These are phyloP conservation scores for Dicrostonyx torquatus DNA, from an alignment of 2,797 vertebrate species.

Conservation along the genomic window DNA sequence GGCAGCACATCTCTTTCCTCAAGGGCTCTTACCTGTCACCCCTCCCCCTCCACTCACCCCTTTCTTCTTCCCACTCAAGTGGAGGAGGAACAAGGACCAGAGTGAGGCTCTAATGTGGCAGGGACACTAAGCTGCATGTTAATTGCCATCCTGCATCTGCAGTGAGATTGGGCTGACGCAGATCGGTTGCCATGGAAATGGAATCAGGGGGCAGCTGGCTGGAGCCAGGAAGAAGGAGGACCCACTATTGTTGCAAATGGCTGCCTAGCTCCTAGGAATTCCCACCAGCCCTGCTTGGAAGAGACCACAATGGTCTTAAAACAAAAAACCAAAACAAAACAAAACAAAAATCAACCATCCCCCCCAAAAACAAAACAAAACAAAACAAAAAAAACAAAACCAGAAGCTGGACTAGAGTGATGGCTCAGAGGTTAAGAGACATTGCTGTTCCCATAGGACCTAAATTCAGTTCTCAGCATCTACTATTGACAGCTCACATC, in stretches of 20 bases:
- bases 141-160: conserved; percentile 63
- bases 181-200: conserved; percentile 66
- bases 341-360: no score
- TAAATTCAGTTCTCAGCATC: background rate
- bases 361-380: no score
- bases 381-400: no score
- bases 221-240: background rate
- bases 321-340: no score
- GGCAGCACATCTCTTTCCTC: background rate
- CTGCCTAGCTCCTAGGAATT: background rate
- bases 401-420: background rate
- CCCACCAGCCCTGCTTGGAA: background rate
- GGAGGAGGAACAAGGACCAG: background rate
- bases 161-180: background rate
- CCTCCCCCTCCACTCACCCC: background rate
- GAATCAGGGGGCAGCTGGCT: background rate
- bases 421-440: background rate
- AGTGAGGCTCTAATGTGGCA: background rate
- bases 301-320: background rate
- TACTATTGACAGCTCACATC: background rate
- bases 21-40: background rate
- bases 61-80: background rate
- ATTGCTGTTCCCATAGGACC: background rate
- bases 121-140: conserved; percentile 2
- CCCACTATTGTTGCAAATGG: background rate